phyloP scores from a whole-genome alignment of 2,797 vertebrate genomes.

The Melanotaenia parkinsoni region DNA sequence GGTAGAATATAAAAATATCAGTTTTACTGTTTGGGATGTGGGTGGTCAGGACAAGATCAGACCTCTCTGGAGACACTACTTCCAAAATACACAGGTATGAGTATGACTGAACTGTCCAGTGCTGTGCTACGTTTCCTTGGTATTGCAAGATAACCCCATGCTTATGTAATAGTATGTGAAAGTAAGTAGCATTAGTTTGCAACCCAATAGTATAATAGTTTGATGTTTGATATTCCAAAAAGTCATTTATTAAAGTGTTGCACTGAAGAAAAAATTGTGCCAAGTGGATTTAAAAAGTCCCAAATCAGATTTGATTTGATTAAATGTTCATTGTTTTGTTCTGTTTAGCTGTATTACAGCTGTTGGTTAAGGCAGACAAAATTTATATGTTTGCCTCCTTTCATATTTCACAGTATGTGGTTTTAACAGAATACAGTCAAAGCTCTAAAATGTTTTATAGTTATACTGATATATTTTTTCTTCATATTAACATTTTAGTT shows the following conservation, averaged over 20 bases:
- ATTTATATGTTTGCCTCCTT: not conserved
- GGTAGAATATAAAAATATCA: constrained; percentile 94
- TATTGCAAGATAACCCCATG: not conserved
- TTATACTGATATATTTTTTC: too few species aligned
- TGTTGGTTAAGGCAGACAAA: not conserved
- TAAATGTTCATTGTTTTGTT: not conserved
- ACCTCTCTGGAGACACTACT: constrained; percentile 94
- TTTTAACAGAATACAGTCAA: not conserved
- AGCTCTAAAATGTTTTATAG: too few species aligned
- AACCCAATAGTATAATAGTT: not conserved
- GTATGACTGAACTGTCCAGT: not conserved
- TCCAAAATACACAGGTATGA: constrained; percentile 93
- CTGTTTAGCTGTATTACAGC: not conserved
- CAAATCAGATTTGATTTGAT: not conserved
- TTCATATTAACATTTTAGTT: too few species aligned
- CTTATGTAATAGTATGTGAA: not conserved
- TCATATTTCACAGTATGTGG: not conserved
- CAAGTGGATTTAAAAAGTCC: not conserved
- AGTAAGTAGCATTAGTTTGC: not conserved
- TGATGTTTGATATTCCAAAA: not conserved
- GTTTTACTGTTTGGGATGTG: constrained; percentile 96
- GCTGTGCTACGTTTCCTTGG: not conserved
- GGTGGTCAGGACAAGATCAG: constrained; percentile 95
- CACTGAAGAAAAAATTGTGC: too few species aligned
- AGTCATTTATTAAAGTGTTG: too few species aligned